phyloP scores from a whole-genome alignment of 2,888 invertebrate species.

The Sialis fuliginosa region DNA sequence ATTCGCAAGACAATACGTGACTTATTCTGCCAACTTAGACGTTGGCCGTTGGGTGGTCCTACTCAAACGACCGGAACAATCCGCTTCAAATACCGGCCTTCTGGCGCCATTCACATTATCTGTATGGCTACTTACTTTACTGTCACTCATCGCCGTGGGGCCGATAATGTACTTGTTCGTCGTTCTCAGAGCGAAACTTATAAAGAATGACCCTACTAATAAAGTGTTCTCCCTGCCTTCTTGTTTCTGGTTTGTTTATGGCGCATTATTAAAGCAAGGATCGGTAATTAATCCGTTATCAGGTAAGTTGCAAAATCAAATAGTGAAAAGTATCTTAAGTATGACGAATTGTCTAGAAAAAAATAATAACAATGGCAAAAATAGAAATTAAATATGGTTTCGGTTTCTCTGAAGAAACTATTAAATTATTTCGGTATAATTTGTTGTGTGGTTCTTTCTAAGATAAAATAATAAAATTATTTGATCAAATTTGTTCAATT shows the following conservation, averaged over 20 bases:
- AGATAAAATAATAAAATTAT: too few species aligned
- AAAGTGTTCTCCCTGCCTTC: conserved; percentile 41
- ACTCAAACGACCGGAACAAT: conserved; percentile 62
- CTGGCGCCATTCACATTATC: conserved; percentile 59
- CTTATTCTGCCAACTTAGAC: conserved; percentile 47
- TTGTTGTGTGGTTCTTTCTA: too few species aligned
- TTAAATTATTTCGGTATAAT: too few species aligned
- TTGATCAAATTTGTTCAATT: too few species aligned
- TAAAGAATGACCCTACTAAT: conserved; percentile 35
- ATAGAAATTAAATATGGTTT: too few species aligned
- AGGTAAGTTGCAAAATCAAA: conserved; percentile 30
- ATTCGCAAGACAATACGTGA: conserved; percentile 28
- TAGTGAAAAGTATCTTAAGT: too few species aligned
- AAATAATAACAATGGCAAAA: too few species aligned
- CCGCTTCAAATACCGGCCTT: conserved; percentile 67
- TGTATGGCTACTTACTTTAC: conserved; percentile 44
- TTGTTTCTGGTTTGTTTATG: conserved; percentile 78
- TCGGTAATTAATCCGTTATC: conserved; percentile 62
- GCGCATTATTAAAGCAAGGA: conserved; percentile 75
- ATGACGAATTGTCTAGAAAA: too few species aligned
- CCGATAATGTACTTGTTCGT: conserved; percentile 61
- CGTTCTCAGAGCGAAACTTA: conserved; percentile 39
- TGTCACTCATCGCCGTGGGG: conserved; percentile 54
- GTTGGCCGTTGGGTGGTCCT: conserved; percentile 65
- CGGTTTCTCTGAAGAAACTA: too few species aligned